Evolutionary conservation across 2,113 vertebrate species (phyloP).

Genomic region (Clupea harengus): DNA sequence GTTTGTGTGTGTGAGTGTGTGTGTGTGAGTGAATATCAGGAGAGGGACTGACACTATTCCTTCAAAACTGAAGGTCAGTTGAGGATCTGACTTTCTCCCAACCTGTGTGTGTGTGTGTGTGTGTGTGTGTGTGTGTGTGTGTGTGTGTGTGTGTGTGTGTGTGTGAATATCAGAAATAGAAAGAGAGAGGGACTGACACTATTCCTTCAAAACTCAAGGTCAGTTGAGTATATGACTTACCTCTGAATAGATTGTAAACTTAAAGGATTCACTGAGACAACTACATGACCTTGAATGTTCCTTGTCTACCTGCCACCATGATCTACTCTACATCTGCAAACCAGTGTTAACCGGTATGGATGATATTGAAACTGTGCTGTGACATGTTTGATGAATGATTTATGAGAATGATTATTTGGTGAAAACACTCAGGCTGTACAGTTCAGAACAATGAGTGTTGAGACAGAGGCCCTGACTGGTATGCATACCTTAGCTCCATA

Average conservation of each 20-base stretch:
- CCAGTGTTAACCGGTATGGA: not conserved
- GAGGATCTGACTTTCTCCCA: not conserved
- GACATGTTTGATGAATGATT: not conserved
- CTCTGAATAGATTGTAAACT: not conserved
- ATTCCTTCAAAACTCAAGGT: not conserved
- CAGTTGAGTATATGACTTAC: not conserved
- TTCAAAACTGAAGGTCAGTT: not conserved
- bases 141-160: not conserved
- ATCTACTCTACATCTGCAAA: not conserved
- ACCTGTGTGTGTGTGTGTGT: conserved; percentile 4
- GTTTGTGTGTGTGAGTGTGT: conserved; percentile 3
- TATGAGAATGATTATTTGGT: not conserved
- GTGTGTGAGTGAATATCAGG: too few relatives aligned
- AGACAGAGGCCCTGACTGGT: not conserved
- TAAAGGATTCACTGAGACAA: not conserved
- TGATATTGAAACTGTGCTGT: not conserved
- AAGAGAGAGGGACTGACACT: not conserved
- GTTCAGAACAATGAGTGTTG: not conserved
- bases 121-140: conserved; percentile 16
- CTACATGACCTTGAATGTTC: not conserved
- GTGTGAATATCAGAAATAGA: not conserved
- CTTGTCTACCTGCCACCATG: not conserved
- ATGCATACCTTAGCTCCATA: not conserved
- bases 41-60: not conserved
- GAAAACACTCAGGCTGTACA: not conserved